Evolutionary conservation across 2,888 invertebrate genomes (phyloP), one percentile per base, ranked within the genome.

Genomic region (Pollenia labialis): DNA sequence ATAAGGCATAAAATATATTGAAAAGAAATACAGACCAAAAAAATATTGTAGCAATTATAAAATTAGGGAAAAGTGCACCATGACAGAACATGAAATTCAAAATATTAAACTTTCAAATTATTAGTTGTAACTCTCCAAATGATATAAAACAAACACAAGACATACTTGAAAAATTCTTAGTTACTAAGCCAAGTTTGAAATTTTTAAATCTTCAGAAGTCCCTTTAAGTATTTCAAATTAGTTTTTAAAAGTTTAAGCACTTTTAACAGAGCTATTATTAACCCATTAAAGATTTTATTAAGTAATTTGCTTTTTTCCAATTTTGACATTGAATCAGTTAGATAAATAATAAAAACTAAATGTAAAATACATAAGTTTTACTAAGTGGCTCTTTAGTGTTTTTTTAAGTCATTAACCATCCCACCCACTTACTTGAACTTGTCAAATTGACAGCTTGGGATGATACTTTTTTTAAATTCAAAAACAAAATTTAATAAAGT

Each of bases 41-140:
- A 64, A 81, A 81, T 76, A 76, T 56, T 74, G 48, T 76, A 68
- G 68, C 50, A 81, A 77, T 81, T 85, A 81, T 54, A 32, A 68
- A 52, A 64, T 18, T 6, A 32, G 32, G 10, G 18, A 3, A 54
- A 66, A 50, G 12, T 48, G n/a, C 60, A 48, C 50, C 81, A 81
- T 77, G 66, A 74, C 66, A 72, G 23, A 11, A 48, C 72, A 72
- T 23, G 12, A 58, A 32, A 54, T 69, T 68, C 14, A 64, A 54
- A 23, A 9, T 46, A 79, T 54, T 54, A 44, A 71, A 68, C 44
- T 74, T 64, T 66, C 16, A 80, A 80, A 71, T 44, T 50, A 58
- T 60, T 40, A 8, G 42, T 7, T 69, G n/a, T 62, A 64, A 32
- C 66, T 32, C 14, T 52, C 6, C 8, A 8, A 18, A 4, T 8